These are phyloP conservation scores for Drosophila eohydei DNA, from an alignment of 2,888 invertebrate genomes.

Conservation along the genomic window DNA sequence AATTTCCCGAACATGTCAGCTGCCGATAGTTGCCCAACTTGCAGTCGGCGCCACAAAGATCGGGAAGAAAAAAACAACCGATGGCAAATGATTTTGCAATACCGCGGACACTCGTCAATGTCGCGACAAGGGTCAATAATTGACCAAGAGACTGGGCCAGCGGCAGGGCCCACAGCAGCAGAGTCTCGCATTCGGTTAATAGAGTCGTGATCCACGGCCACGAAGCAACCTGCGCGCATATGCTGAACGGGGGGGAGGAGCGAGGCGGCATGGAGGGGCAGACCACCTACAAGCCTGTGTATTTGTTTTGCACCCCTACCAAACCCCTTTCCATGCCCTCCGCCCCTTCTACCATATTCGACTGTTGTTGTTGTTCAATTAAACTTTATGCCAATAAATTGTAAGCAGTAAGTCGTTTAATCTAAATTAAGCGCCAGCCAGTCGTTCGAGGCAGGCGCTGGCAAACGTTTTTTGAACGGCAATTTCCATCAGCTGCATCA, in stretches of 20 bases:
- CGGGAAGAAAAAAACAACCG: conserved; percentile 15
- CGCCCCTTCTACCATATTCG: background rate
- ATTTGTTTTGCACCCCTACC: conserved; percentile 45
- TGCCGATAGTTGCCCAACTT: conserved; percentile 24
- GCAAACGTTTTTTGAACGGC: conserved; percentile 60
- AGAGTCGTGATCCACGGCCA: conserved; percentile 82
- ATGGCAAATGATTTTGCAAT: conserved; percentile 50
- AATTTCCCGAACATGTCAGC: conserved; percentile 60
- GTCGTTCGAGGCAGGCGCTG: conserved; percentile 18
- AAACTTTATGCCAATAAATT: conserved; percentile 82
- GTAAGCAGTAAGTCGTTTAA: conserved; percentile 80
- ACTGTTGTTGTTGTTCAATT: conserved; percentile 72
- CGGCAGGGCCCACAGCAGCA: conserved; percentile 1
- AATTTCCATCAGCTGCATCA: conserved; percentile 81
- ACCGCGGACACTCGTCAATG: conserved; percentile 68
- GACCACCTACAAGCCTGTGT: conserved; percentile 59
- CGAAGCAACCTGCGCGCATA: conserved; percentile 55
- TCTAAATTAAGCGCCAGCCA: conserved; percentile 77
- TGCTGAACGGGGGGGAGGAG: conserved; percentile 4
- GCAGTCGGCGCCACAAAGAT: conserved; percentile 41
- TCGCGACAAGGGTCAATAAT: conserved; percentile 61
- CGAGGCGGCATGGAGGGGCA: background rate
- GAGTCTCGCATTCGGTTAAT: conserved; percentile 58
- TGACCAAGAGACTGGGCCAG: conserved; percentile 36
- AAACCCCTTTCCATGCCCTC: background rate